phyloP scores from a whole-genome alignment of 1,140 invertebrate species.

The Apocrypta bakeri region DNA sequence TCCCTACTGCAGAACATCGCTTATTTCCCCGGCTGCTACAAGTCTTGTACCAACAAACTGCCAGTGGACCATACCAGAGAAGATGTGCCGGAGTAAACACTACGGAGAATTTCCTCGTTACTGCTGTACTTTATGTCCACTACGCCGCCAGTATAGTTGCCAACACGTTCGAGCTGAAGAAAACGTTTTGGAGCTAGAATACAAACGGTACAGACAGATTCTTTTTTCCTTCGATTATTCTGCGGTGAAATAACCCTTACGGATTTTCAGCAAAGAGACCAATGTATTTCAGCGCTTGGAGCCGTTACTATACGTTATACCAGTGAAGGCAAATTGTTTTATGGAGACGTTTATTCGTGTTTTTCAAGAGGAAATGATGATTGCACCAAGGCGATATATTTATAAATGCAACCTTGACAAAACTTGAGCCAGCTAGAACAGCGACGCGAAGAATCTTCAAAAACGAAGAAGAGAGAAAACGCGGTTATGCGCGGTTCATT shows the following conservation, averaged over 20 bases:
- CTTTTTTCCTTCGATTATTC: too few species aligned
- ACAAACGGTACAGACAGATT: too few species aligned
- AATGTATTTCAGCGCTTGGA: background rate
- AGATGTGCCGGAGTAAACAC: conserved; percentile 22
- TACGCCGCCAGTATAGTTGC: background rate
- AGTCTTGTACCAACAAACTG: conserved; percentile 36
- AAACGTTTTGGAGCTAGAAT: too few species aligned
- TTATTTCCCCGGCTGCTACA: background rate
- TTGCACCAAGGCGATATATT: conserved; percentile 27
- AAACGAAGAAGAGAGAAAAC: background rate
- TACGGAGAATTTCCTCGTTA: conserved; percentile 8
- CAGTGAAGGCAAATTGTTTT: conserved; percentile 38
- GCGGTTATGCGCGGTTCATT: background rate
- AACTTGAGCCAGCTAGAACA: conserved; percentile 36
- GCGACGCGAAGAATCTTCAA: too few species aligned
- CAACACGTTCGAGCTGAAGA: too few species aligned
- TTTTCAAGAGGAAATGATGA: conserved; percentile 37
- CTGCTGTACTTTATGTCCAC: conserved; percentile 5
- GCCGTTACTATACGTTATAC: too few species aligned
- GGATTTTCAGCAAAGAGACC: too few species aligned
- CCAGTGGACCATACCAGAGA: conserved; percentile 24
- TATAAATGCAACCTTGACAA: conserved; percentile 45
- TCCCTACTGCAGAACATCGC: background rate
- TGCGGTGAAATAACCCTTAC: too few species aligned
- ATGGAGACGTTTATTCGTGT: conserved; percentile 28